A percentile compares a stretch with the other conserved stretches of the same genome.
These are phyloP conservation scores for Lasioglossum calceatum DNA, from an alignment of 2,888 invertebrate species.

Conservation along the genomic window DNA sequence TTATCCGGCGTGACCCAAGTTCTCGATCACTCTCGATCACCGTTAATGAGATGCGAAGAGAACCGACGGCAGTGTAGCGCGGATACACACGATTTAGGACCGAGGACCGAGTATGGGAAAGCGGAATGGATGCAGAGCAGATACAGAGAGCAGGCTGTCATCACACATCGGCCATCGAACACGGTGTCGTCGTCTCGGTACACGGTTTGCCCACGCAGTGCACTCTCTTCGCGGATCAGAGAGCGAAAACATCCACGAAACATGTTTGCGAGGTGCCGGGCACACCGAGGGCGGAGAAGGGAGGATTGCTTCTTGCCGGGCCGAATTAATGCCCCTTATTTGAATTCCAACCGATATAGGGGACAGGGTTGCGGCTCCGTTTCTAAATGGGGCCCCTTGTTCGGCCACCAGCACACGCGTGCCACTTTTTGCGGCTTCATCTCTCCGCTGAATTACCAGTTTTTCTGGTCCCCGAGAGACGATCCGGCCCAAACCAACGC, in stretches of 20 bases:
- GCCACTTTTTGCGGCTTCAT: slow-evolving; percentile 4
- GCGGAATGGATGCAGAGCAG: slow-evolving; percentile 1
- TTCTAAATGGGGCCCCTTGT: slow-evolving; percentile 38
- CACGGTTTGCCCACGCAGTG: slow-evolving; percentile 30
- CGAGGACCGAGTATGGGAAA: slow-evolving; percentile 2
- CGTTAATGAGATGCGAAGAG: neutral
- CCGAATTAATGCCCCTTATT: slow-evolving; percentile 45
- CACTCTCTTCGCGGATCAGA: slow-evolving; percentile 2
- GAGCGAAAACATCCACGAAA: slow-evolving; percentile 40
- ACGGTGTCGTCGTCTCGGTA: slow-evolving; percentile 24
- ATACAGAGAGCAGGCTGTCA: neutral
- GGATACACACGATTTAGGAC: slow-evolving; percentile 6
- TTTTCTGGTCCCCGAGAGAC: neutral
- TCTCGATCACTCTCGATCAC: neutral
- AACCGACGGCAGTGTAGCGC: neutral
- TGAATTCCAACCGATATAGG: slow-evolving; percentile 34
- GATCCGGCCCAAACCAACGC: neutral
- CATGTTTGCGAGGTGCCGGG: slow-evolving; percentile 33
- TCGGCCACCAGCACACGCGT: neutral
- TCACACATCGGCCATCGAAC: neutral
- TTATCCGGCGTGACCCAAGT: slow-evolving; percentile 8
- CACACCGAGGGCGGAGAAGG: slow-evolving; percentile 37
- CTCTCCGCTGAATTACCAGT: neutral
- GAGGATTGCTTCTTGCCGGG: slow-evolving; percentile 52
- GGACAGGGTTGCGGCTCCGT: neutral